Conservation (phyloP, 2,888 invertebrate genomes). For the Lycaena phlaeas region DNA sequence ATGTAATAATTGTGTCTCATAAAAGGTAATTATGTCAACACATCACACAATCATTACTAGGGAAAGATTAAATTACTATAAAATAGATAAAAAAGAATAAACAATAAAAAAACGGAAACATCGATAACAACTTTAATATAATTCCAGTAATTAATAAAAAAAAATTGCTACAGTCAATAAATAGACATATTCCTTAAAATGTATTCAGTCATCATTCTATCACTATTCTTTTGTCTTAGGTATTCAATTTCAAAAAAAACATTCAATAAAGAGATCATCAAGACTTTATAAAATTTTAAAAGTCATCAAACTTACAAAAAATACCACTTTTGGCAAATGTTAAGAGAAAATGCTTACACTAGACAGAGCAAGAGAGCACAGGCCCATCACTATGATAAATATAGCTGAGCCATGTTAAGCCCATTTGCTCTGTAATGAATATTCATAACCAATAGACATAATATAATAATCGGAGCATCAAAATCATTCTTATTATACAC, state of each 20-base stretch:
- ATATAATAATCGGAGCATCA: no score
- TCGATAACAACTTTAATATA: neutral
- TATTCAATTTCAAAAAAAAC: no score
- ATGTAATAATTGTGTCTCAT: no score
- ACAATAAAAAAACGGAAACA: neutral
- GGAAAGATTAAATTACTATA: no score
- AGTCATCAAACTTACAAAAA: neutral
- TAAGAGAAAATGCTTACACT: neutral
- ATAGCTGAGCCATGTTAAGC: constrained; percentile 6
- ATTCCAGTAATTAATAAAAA: neutral
- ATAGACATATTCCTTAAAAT: neutral
- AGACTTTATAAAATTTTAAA: neutral
- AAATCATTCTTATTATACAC: no score
- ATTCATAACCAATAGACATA: no score
- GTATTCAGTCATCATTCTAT: neutral
- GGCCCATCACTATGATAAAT: neutral
- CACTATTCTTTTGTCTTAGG: neutral
- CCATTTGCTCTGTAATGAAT: neutral
- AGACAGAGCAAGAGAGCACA: constrained; percentile 5
- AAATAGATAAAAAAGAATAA: neutral
- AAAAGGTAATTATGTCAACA: no score
- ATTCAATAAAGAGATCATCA: no score
- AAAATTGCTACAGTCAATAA: neutral
- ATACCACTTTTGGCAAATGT: neutral
- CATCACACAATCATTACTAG: no score